Base-by-base conservation (phyloP, 2,888 invertebrate genomes). In the Hermodice carunculata region DNA sequence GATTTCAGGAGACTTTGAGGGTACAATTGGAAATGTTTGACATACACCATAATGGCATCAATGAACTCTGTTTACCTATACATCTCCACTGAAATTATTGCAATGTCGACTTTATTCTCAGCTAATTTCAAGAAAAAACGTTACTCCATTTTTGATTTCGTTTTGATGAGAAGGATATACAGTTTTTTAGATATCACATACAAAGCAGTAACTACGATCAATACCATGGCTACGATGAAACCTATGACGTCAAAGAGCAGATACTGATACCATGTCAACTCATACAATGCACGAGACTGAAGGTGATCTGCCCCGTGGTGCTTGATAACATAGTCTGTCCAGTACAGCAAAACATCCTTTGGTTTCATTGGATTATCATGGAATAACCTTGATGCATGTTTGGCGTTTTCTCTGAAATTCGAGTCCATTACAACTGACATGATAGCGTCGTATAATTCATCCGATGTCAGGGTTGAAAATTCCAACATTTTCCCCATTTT, bases 401-500 rank as follows among this genome's bases (percentile, higher is more conserved):
- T 11, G 19, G 70, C 70, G 29, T 63, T 66, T 4, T 49, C n/a
- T 22, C 8, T 17, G 56, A 63, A 70, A 22, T 17, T 29, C 6
- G 62, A 60, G 29, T 66, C 49, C 6, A 17, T 32, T 24, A 69
- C 31, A 2, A 70, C 68, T 6, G 14, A 22, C 31, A 29, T 28
- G 4, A 66, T 32, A 49, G 60, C 68, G 1, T 31, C 34, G 51
- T 60, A 61, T 14, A 70, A 28, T 3, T 32, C 31, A 14, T 66
- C 54, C 1, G 48, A n/a, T 19, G 59, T 64, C 28, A 70, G 22
- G 34, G 42, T 44, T 40, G 34, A 58, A 32, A 66, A 34, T 46
- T 69, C 63, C 11, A 67, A 48, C 46, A 51, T 70, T 71, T 82
- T 76, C 56, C 82, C 78, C 62, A 81, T 77, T 14, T 81, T 75